These are phyloP conservation scores for Cherax destructor DNA, from an alignment of 1,140 invertebrate species.

Conservation along the genomic window DNA sequence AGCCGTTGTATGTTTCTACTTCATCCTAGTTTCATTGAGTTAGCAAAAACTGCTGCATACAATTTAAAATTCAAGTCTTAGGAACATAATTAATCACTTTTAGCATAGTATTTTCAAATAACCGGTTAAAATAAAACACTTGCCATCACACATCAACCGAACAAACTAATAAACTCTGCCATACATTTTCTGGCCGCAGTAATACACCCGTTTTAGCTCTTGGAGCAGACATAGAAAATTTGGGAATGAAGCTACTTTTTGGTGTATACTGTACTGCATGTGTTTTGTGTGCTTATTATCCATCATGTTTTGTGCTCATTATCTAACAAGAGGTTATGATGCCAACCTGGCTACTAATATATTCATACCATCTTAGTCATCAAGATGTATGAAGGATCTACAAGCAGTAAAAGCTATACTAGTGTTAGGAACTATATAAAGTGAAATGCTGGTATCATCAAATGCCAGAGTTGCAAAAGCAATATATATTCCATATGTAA, in stretches of 20 bases:
- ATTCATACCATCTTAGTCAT: too few relatives aligned
- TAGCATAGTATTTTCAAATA: conserved; percentile 6
- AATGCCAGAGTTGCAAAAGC: too few relatives aligned
- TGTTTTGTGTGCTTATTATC: background rate
- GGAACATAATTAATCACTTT: background rate
- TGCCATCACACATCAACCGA: background rate
- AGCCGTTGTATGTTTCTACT: background rate
- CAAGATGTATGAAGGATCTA: too few relatives aligned
- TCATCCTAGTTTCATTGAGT: background rate
- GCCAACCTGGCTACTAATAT: too few relatives aligned
- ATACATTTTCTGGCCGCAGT: conserved; percentile 42
- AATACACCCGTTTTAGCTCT: conserved; percentile 44
- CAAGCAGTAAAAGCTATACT: too few relatives aligned
- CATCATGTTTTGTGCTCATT: too few relatives aligned
- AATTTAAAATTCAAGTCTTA: background rate
- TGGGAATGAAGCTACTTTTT: background rate
- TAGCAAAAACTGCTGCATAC: background rate
- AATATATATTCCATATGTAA: too few relatives aligned
- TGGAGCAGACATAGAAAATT: background rate
- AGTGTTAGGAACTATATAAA: too few relatives aligned
- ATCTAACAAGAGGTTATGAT: too few relatives aligned
- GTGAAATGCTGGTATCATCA: too few relatives aligned
- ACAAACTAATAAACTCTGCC: background rate
- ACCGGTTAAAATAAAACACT: background rate
- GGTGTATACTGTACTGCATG: too few relatives aligned